phyloP scores from a whole-genome alignment of 2,113 vertebrate genomes.

The Stigmatopora nigra region DNA sequence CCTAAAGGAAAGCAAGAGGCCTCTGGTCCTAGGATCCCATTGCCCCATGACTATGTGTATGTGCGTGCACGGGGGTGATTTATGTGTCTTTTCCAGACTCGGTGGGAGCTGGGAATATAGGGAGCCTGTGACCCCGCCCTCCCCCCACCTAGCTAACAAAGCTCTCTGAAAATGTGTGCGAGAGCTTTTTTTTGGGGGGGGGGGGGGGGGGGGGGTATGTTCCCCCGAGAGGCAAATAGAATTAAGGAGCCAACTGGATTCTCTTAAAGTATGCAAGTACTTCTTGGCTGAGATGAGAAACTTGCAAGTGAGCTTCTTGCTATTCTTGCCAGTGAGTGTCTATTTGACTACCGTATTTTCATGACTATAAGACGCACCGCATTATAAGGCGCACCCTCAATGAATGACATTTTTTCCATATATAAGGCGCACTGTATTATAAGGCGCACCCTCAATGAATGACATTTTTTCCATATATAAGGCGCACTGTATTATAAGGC shows the following conservation, averaged over 20 bases:
- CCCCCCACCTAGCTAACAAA: constrained; percentile 36
- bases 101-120: constrained; percentile 39
- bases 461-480: too few relatives aligned
- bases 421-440: too few relatives aligned
- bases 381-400: too few relatives aligned
- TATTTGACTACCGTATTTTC: too few relatives aligned
- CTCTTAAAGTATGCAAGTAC: constrained; percentile 41
- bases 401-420: too few relatives aligned
- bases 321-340: constrained; percentile 5
- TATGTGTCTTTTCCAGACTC: constrained; percentile 61
- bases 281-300: constrained; percentile 38
- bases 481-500: too few relatives aligned
- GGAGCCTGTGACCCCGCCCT: constrained; percentile 1
- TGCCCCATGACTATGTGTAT: constrained; percentile 29
- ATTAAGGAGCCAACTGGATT: constrained; percentile 48
- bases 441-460: too few relatives aligned
- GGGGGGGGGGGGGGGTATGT: constrained; percentile 52
- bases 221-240: constrained; percentile 52
- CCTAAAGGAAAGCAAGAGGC: constrained; percentile 23
- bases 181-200: constrained; percentile 53
- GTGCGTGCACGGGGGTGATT: constrained; percentile 45
- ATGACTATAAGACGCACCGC: too few relatives aligned
- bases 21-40: constrained; percentile 44
- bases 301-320: constrained; percentile 21
- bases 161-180: constrained; percentile 52